Conservation (phyloP, 2,888 invertebrate genomes). For the Sycophila texana region DNA sequence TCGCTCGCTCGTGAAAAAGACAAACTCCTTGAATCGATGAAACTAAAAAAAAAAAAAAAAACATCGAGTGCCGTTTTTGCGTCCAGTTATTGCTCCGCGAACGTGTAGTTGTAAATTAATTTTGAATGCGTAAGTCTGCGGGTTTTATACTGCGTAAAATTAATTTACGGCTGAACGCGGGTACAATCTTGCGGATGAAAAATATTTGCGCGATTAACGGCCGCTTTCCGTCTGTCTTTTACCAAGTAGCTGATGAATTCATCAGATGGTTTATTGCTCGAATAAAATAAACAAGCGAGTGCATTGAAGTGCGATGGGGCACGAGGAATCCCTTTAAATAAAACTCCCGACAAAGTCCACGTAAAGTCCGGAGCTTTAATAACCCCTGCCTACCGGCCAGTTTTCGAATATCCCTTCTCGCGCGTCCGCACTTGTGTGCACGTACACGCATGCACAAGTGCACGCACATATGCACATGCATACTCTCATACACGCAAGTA, state of each 20-base stretch:
- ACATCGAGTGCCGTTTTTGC: neutral
- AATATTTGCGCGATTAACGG: constrained; percentile 1
- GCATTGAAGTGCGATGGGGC: neutral
- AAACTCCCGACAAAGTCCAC: neutral
- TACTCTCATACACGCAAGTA: neutral
- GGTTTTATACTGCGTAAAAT: constrained; percentile 25
- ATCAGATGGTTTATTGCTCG: neutral
- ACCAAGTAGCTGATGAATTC: constrained; percentile 7
- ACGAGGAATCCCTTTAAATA: neutral
- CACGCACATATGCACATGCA: neutral
- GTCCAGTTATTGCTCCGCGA: constrained; percentile 14
- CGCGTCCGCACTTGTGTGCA: neutral
- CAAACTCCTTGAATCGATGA: neutral
- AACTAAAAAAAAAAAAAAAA: no score
- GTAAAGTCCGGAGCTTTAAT: constrained; percentile 29
- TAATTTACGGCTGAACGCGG: constrained; percentile 9
- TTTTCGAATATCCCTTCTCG: neutral
- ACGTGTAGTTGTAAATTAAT: constrained; percentile 44
- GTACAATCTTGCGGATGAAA: neutral
- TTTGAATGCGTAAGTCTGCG: neutral
- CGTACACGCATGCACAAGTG: neutral
- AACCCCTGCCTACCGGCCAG: neutral
- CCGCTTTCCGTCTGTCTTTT: neutral
- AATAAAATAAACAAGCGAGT: neutral
- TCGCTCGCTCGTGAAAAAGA: constrained; percentile 5